phyloP scores from a whole-genome alignment of 1,140 invertebrate species.

The Zophobas atratus region DNA sequence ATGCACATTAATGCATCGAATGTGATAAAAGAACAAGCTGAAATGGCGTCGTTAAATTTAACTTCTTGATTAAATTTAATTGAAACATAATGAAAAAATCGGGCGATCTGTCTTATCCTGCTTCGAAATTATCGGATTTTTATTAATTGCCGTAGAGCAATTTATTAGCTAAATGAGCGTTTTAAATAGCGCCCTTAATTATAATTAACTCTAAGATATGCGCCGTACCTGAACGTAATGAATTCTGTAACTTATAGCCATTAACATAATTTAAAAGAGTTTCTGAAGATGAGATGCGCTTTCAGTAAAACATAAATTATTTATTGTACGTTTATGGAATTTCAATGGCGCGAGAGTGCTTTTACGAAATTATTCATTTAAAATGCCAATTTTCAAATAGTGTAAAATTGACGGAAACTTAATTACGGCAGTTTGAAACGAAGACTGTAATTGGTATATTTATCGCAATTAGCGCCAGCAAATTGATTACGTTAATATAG shows the following conservation, averaged over 20 bases:
- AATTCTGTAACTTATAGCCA: conserved; percentile 36
- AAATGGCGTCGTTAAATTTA: conserved; percentile 8
- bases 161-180: conserved; percentile 43
- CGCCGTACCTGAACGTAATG: conserved; percentile 38
- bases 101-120: background rate
- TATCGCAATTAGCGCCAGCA: conserved; percentile 28
- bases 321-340: conserved; percentile 25
- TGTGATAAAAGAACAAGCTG: conserved; percentile 21
- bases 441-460: conserved; percentile 38
- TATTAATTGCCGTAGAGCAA: conserved; percentile 44
- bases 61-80: conserved; percentile 35
- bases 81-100: conserved; percentile 29
- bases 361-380: background rate
- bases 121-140: conserved; percentile 42
- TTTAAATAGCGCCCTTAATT: conserved; percentile 44
- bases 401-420: conserved; percentile 37
- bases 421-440: conserved; percentile 14
- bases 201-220: conserved; percentile 29
- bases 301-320: conserved; percentile 20
- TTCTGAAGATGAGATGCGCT: conserved; percentile 25
- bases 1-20: conserved; percentile 31
- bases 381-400: conserved; percentile 5
- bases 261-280: conserved; percentile 48
- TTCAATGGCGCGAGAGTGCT: background rate
- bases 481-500: conserved; percentile 44